These are phyloP conservation scores for Malaclemys terrapin DNA, from an alignment of 2,113 vertebrate species.

Conservation along the genomic window DNA sequence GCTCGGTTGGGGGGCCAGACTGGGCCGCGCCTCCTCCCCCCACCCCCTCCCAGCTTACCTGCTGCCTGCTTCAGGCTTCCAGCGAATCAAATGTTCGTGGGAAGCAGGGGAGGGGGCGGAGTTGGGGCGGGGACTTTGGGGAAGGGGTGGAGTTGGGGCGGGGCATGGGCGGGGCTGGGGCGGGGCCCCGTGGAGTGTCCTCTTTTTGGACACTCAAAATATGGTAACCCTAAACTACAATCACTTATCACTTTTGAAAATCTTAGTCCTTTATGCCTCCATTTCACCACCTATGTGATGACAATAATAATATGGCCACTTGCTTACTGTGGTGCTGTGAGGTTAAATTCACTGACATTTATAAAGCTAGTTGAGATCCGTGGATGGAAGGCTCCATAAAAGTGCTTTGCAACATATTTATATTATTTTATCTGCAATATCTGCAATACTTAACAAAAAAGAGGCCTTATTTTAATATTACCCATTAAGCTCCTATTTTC, in stretches of 20 bases:
- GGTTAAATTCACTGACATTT: not conserved
- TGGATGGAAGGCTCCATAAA: not conserved
- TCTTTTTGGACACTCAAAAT: too few species aligned
- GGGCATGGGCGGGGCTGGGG: too few species aligned
- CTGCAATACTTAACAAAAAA: not conserved
- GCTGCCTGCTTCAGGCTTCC: too few species aligned
- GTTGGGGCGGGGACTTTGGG: too few species aligned
- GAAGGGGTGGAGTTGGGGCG: too few species aligned
- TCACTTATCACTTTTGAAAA: not conserved
- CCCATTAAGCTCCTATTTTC: not conserved
- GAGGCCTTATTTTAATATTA: not conserved
- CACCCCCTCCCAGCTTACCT: too few species aligned
- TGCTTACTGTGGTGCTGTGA: not conserved
- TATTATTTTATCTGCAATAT: not conserved
- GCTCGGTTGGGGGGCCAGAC: too few species aligned
- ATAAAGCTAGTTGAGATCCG: not conserved
- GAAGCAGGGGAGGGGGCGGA: too few species aligned
- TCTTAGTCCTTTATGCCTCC: rapidly evolving
- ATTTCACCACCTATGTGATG: not conserved
- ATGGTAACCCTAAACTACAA: not conserved
- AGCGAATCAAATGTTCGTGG: too few species aligned
- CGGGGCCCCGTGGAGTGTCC: too few species aligned
- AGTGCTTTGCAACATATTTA: not conserved
- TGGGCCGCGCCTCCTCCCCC: too few species aligned
- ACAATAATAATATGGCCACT: not conserved